Base-by-base conservation (phyloP, 2,797 vertebrate species). In the Tiaroga cobitis region DNA sequence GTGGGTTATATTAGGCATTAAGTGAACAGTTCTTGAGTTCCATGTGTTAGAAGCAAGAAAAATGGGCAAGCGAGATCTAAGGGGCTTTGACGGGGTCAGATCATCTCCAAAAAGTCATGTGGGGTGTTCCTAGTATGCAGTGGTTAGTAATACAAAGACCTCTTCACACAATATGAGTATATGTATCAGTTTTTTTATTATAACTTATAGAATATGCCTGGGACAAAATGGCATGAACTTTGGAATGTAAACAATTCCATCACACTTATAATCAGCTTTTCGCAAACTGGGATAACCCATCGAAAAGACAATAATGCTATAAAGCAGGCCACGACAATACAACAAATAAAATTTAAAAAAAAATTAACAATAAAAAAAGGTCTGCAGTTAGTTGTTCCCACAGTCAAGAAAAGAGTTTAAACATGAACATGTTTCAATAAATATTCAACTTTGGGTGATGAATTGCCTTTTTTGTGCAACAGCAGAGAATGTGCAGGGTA, bases 211-310 rank as follows among this genome's bases (percentile, higher is more conserved):
- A 85, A 82, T 81, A 81, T 77, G 81, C 81, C 78, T 77, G 39
- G 85, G 88, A 90, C 87, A 90, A 88, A 88, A 88, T 72, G 87
- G 87, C 89, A 89, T 87, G 89, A 85, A 76, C 77, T 76, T 82
- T 69, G 76, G 86, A 89, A 89, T 90, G 87, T 89, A 90, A 90
- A 89, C 89, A 46, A 84, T 83, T 85, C 82, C 73, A 76, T 87
- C 81, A 86, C 76, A 86, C 85, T 81, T 61, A 81, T 56, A 56
- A 80, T 65, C 61, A 87, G 85, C 84, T 73, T 49, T 54, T 68
- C 49, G 78, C 79, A 84, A 88, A 88, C 65, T 59, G 72, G 67
- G 46, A 86, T 75, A 87, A 77, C 73, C 21, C 69, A 56, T 65
- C 63, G n/a, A 77, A 80, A 74, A 80, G 37, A 67, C 84, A 39